Conservation (phyloP, 2,888 invertebrate genomes). For the Patella ulyssiponensis region DNA sequence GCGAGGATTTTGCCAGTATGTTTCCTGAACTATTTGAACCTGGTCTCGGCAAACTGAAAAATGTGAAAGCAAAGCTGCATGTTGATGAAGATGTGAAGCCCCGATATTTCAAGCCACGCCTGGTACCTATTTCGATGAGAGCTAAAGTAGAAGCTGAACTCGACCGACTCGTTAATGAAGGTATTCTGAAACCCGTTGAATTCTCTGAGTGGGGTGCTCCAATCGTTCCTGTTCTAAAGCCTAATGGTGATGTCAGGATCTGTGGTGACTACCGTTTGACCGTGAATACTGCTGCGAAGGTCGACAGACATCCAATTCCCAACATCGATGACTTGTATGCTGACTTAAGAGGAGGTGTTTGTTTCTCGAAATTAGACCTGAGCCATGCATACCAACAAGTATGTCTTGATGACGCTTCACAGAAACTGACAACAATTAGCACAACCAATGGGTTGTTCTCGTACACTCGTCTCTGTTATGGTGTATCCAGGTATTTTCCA, state of each 20-base stretch:
- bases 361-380: conserved; percentile 43
- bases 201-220: conserved; percentile 32
- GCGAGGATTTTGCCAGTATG: no score
- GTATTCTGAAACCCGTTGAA: conserved; percentile 12
- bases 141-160: conserved; percentile 8
- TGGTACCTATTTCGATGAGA: conserved; percentile 11
- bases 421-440: conserved; percentile 39
- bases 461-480: conserved; percentile 38
- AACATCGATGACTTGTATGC: no score
- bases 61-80: not conserved
- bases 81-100: not conserved
- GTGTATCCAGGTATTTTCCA: conserved; percentile 41
- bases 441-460: conserved; percentile 40
- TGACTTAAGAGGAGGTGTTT: conserved; percentile 34
- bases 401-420: conserved; percentile 35
- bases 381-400: conserved; percentile 44
- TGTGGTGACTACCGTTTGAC: conserved; percentile 41
- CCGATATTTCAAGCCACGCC: conserved; percentile 10
- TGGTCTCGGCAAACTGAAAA: no score
- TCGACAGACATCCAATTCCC: conserved; percentile 37
- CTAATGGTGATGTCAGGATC: conserved; percentile 29
- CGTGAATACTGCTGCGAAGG: conserved; percentile 26
- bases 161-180: not conserved
- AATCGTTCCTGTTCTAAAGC: conserved; percentile 38
- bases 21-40: no score